A percentile compares a stretch with the other conserved stretches of the same genome.
Evolutionary conservation across 2,113 vertebrate genomes (phyloP).

Genomic region (Lepidothrix coronata): DNA sequence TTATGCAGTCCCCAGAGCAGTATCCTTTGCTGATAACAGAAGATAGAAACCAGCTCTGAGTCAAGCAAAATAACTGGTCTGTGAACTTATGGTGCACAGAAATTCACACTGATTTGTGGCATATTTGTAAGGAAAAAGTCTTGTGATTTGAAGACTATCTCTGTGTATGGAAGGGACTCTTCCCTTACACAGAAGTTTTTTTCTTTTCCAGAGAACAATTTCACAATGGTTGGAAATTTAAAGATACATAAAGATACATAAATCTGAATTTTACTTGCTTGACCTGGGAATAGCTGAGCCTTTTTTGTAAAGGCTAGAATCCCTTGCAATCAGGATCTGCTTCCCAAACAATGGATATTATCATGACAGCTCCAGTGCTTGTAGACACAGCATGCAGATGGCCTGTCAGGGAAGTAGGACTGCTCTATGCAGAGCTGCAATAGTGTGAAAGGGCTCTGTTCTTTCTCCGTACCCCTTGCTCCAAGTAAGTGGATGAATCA

Average conservation of each 20-base stretch:
- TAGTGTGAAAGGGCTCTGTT: neutral
- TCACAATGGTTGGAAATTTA: neutral
- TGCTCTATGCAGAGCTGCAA: neutral
- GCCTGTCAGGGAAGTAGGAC: neutral
- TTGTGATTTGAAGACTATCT: neutral
- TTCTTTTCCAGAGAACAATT: neutral
- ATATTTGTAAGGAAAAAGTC: neutral
- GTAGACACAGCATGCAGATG: neutral
- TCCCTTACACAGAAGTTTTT: neutral
- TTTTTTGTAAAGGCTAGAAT: neutral
- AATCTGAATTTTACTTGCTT: neutral
- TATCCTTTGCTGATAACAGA: neutral
- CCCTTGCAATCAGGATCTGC: fast-evolving
- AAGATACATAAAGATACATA: neutral
- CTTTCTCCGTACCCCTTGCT: neutral
- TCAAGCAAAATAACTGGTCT: neutral
- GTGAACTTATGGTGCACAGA: neutral
- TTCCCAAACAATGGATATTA: neutral
- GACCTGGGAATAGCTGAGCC: neutral
- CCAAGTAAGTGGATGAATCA: neutral
- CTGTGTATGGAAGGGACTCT: neutral
- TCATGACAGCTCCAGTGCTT: neutral
- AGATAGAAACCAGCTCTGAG: neutral
- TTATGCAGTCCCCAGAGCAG: neutral
- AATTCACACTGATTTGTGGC: neutral